These are phyloP conservation scores for Phalacrocorax brasilianus DNA, from an alignment of 2,113 vertebrate species.

Conservation along the genomic window DNA sequence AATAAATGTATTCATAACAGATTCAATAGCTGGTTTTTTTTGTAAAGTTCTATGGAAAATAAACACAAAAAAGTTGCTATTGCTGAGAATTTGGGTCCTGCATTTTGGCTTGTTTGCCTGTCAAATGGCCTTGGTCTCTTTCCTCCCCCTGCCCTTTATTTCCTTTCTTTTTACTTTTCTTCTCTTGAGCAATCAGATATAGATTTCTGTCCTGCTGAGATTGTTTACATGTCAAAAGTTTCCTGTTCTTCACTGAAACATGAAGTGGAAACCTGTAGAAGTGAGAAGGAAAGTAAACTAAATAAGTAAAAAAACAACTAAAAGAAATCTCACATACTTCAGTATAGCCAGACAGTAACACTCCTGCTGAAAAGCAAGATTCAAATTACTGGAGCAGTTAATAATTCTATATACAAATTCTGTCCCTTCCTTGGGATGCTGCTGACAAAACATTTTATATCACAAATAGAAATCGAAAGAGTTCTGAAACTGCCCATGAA, in stretches of 20 bases:
- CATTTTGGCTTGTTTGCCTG: not conserved
- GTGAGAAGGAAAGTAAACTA: not conserved
- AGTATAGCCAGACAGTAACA: not conserved
- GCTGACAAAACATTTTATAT: not conserved
- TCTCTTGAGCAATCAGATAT: not conserved
- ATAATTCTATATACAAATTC: not conserved
- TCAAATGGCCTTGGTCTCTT: not conserved
- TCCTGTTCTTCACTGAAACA: not conserved
- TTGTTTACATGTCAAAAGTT: not conserved
- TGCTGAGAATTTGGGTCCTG: not conserved
- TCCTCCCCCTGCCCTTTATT: not conserved
- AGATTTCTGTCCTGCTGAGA: not conserved
- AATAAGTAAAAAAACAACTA: not conserved
- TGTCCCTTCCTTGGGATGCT: not conserved
- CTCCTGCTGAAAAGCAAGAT: not conserved
- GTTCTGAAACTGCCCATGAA: not conserved
- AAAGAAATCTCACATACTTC: not conserved
- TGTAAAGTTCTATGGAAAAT: not conserved
- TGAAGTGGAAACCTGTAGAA: not conserved
- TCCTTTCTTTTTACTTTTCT: not conserved
- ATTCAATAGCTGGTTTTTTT: not conserved
- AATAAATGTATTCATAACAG: not conserved
- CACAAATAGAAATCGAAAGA: not conserved
- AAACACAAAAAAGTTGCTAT: not conserved
- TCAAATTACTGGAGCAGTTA: not conserved